phyloP scores from a whole-genome alignment of 2,113 vertebrate genomes.

The Gallinago paraguaiae region DNA sequence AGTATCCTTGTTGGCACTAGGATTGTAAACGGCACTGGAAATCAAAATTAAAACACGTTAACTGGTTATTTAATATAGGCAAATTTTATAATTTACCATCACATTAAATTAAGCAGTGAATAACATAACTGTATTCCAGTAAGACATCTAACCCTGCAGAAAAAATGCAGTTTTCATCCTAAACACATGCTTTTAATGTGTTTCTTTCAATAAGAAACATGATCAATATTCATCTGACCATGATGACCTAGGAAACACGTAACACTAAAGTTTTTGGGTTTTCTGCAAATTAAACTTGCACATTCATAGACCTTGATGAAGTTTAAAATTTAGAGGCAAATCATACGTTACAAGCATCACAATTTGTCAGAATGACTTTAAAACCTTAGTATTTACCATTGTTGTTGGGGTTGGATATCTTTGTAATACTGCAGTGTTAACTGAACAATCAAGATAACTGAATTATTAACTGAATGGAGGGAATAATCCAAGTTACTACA shows the following conservation, averaged over 20 bases:
- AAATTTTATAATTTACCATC: not conserved
- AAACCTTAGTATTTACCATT: not conserved
- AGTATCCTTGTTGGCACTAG: constrained; percentile 77
- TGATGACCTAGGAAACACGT: not conserved
- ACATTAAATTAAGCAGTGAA: not conserved
- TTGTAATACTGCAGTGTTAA: not conserved
- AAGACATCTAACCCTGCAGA: not conserved
- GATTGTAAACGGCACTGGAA: constrained; percentile 72
- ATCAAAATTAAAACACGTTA: not conserved
- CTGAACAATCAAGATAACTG: not conserved
- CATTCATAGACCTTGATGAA: not conserved
- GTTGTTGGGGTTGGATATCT: not conserved
- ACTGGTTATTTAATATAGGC: not conserved
- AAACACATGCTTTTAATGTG: not conserved
- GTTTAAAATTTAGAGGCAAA: not conserved
- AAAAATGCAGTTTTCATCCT: not conserved
- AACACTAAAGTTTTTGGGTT: not conserved
- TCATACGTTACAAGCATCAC: not conserved
- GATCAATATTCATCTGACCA: not conserved
- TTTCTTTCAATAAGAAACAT: not conserved
- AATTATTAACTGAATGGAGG: not conserved
- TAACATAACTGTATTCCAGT: not conserved
- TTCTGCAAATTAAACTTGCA: not conserved
- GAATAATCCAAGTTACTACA: not conserved
- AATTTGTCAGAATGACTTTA: not conserved